Evolutionary conservation across 2,113 vertebrate genomes (phyloP), one percentile per base, ranked within the genome.

Genomic region (Sylvia atricapilla): DNA sequence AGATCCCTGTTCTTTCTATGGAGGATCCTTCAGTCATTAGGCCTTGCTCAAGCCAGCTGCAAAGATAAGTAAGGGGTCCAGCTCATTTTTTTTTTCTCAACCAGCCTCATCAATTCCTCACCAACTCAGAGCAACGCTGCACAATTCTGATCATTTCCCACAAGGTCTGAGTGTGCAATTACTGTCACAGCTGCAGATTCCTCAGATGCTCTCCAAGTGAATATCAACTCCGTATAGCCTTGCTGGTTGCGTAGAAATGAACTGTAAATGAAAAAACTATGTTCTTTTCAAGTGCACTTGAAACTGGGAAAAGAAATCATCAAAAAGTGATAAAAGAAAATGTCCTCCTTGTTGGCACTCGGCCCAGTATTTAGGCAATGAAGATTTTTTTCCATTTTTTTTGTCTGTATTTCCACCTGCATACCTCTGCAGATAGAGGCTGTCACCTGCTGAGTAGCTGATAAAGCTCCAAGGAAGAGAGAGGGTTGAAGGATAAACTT

Each of bases 321-420:
- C 62, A 67, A 60, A 67, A 87, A 88, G 31, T 56, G 23, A 79
- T 67, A 43, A 87, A 73, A 76, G 11, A 56, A 69, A 24, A 66
- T 33, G 50, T 75, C 47, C 75, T 72, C 35, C 78, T 92, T 79
- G 53, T 13, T 72, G 49, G 39, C 0, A 0, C 17, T 39, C 6
- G 11, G 58, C 16, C 39, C 63, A 56, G 20, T 90, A 72, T 83
- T 85, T 83, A n/a, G 35, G 37, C 58, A 94, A 47, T 80, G 77
- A 92, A 68, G 27, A 83, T 64, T 47, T 60, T 15, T 75, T 58
- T 1, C 0, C 0, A 28, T 35, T 3, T 4, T 28, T 1, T 50
- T 77, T 75, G 69, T 25, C 14, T 90, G 46, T 63, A 47, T 66
- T 92, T 79, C 59, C 10, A 75, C 33, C 33, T 83, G 33, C 23